These are phyloP conservation scores for Hypselothyrea guttata DNA, from an alignment of 2,888 invertebrate species.

Conservation along the genomic window DNA sequence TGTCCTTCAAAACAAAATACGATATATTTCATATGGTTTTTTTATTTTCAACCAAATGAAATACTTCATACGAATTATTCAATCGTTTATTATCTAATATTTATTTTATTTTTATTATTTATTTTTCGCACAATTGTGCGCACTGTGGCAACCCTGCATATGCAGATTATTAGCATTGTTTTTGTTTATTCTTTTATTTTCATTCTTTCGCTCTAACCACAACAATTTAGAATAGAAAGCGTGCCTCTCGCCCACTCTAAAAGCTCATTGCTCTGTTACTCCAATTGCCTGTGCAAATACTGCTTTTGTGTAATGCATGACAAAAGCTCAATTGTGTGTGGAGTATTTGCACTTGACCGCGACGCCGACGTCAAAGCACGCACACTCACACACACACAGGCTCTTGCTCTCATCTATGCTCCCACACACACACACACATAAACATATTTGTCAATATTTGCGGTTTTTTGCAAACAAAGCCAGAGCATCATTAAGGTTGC, in stretches of 20 bases:
- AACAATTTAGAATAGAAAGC: conserved; percentile 71
- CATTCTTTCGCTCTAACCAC: conserved; percentile 42
- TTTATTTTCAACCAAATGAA: too few relatives aligned
- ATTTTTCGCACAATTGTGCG: too few relatives aligned
- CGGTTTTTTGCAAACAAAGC: conserved; percentile 24
- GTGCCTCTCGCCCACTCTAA: not conserved
- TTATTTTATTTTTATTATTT: too few relatives aligned
- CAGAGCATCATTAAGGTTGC: conserved; percentile 28
- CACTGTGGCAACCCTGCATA: too few relatives aligned
- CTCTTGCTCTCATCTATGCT: conserved; percentile 6
- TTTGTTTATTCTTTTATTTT: conserved; percentile 1
- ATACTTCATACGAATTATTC: too few relatives aligned
- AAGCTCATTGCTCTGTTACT: conserved; percentile 4
- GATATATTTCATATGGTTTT: too few relatives aligned
- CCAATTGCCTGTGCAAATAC: conserved; percentile 38
- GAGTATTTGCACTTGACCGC: conserved; percentile 42
- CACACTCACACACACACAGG: conserved; percentile 14
- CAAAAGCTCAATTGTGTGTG: conserved; percentile 32
- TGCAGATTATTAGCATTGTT: too few relatives aligned
- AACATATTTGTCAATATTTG: conserved; percentile 54
- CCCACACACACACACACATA: conserved; percentile 4
- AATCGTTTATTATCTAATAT: too few relatives aligned
- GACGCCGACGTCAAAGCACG: conserved; percentile 24
- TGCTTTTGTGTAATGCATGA: conserved; percentile 1
- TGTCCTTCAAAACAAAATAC: too few relatives aligned